Evolutionary conservation across 64 coral and sea anemone genomes (phyloP).

Genomic region (Dendronephthya gigantea): DNA sequence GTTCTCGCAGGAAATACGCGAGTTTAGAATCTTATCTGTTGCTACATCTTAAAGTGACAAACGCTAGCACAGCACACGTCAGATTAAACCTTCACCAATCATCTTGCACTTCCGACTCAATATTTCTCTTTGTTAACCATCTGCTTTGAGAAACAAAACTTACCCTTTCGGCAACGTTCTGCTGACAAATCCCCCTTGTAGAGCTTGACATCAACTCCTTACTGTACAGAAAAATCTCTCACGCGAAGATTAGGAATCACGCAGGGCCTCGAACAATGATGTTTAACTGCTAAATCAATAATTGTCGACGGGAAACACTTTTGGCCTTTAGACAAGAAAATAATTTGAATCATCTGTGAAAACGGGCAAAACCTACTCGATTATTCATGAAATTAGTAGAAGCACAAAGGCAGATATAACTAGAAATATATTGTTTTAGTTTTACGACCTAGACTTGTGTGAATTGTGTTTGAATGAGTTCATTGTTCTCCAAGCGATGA

Average conservation of each 20-base stretch:
- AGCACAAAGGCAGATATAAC: no score
- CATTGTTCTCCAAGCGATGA: no score
- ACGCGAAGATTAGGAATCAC: not conserved
- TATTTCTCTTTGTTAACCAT: not conserved
- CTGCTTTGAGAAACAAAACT: not conserved
- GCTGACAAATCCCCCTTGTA: no score
- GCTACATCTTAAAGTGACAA: not conserved
- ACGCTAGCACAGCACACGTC: not conserved
- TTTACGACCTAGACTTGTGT: no score
- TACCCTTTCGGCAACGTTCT: no score
- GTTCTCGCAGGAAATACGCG: not conserved
- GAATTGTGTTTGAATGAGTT: no score
- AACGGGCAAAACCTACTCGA: not conserved
- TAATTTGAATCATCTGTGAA: not conserved
- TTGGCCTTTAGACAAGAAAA: not conserved
- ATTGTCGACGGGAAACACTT: not conserved
- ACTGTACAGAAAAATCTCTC: not conserved
- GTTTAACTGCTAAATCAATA: slow-evolving; percentile 4
- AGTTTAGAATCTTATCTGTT: not conserved
- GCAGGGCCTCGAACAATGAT: not conserved
- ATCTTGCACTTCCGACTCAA: not conserved
- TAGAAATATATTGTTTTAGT: no score
- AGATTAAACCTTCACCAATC: not conserved
- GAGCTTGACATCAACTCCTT: not conserved
- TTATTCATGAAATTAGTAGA: not conserved